Evolutionary conservation across 2,113 vertebrate species (phyloP), one percentile per base, ranked within the genome.

Genomic region (Formicarius rufipectus): DNA sequence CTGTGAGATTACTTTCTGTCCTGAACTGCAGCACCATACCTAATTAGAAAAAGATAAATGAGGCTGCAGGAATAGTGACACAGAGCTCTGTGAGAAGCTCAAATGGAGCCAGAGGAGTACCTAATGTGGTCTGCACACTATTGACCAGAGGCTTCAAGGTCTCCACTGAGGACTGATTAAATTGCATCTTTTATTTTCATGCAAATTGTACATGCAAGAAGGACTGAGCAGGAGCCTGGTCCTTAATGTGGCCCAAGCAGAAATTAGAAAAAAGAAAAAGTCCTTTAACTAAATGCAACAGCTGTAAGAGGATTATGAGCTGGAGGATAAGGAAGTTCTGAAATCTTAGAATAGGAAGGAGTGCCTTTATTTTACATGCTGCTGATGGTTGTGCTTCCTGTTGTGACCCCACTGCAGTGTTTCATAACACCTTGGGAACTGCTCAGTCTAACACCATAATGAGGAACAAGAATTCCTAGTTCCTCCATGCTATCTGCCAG

Each of bases 301-400:
- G 66, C 86, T 96, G 74, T 75, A 91, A 95, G 96, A 96, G 64
- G 89, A 97, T 97, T 98, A 98, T 33, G 74, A 96, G 85, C 82
- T 66, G 68, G 33, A 90, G 90, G 84, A 96, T 89, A 96, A 98
- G 96, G 97, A 98, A 98, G 96, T 97, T 93, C 93, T 87, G 96
- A 92, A 95, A 92, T 78, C 69, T 73, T 90, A 96, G 90, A 98
- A 95, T 90, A 95, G 97, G 97, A 98, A 98, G 97, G 93, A 97
- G 97, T 25, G 68, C 84, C 79, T 96, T 89, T 93, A 92, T 97
- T 97, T 78, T 97, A 95, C 88, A 76, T 84, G 89, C 89, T 87
- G 58, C 4, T 89, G 53, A 3, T 96, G 91, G 95, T 93, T 77
- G 78, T 95, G 64, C 97, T 98, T 98, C 98, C 98, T 97, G 92